phyloP scores from a whole-genome alignment of 2,888 invertebrate species.

The Tridacna crocea region DNA sequence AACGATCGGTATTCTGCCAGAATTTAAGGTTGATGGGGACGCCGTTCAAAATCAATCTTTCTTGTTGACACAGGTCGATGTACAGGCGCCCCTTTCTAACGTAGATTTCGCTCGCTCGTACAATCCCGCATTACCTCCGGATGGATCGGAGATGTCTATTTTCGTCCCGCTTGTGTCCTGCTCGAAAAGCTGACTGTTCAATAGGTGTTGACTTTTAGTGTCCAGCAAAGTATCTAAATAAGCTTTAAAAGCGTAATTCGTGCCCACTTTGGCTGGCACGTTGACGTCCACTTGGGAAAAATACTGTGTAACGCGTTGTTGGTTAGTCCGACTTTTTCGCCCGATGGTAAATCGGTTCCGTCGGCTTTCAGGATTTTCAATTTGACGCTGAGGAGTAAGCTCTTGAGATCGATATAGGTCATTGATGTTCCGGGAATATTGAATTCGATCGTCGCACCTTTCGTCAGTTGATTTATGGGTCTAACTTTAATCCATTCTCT shows the following conservation, averaged over 20 bases:
- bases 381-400: slow-evolving; percentile 29
- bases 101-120: slow-evolving; percentile 26
- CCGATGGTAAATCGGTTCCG: slow-evolving; percentile 6
- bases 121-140: slow-evolving; percentile 21
- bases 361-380: slow-evolving; percentile 36
- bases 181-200: slow-evolving; percentile 31
- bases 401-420: slow-evolving; percentile 32
- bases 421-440: slow-evolving; percentile 35
- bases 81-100: slow-evolving; percentile 15
- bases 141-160: slow-evolving; percentile 33
- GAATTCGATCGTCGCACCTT: slow-evolving; percentile 38
- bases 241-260: slow-evolving; percentile 37
- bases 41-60: slow-evolving; percentile 42
- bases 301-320: slow-evolving; percentile 39
- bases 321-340: slow-evolving; percentile 24
- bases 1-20: slow-evolving; percentile 8
- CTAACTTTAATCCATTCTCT: slow-evolving; percentile 15
- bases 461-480: slow-evolving; percentile 15
- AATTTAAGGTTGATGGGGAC: slow-evolving; percentile 35
- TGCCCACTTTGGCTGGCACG: slow-evolving; percentile 35
- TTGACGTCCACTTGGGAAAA: slow-evolving; percentile 40
- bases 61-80: slow-evolving; percentile 46
- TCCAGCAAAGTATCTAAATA: slow-evolving; percentile 26
- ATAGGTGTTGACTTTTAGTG: background rate
- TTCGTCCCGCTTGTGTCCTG: slow-evolving; percentile 24